phyloP scores from a whole-genome alignment of 2,113 vertebrate species.

The Hucho hucho region DNA sequence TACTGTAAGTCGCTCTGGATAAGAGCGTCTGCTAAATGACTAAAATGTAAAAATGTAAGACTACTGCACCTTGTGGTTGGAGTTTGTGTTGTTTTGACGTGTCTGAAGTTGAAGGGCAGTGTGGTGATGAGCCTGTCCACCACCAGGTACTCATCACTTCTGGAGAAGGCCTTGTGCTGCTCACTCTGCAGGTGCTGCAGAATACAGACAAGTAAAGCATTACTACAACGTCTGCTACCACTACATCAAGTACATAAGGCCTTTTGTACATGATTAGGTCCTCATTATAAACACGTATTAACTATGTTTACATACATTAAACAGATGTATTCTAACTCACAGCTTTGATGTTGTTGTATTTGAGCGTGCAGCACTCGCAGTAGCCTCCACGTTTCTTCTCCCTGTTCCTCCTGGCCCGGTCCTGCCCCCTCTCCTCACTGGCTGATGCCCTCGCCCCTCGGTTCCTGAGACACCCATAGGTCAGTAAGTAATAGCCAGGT shows the following conservation, averaged over 20 bases:
- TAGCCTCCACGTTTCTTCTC: slow-evolving; percentile 88
- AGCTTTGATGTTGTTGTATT: slow-evolving; percentile 83
- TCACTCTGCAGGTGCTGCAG: slow-evolving; percentile 87
- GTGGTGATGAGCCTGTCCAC: slow-evolving; percentile 86
- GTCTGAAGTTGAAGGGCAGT: slow-evolving; percentile 78
- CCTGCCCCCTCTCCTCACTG: slow-evolving; percentile 69
- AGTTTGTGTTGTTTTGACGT: slow-evolving; percentile 63
- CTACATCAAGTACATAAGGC: not conserved
- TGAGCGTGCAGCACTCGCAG: slow-evolving; percentile 91
- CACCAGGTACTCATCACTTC: slow-evolving; percentile 80
- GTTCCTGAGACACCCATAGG: slow-evolving; percentile 51
- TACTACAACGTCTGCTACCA: not conserved
- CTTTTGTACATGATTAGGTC: not conserved
- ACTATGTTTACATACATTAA: not conserved
- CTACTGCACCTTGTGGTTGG: slow-evolving; percentile 75
- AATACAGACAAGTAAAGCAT: slow-evolving; percentile 3
- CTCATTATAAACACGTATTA: no score
- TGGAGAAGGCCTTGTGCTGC: slow-evolving; percentile 83
- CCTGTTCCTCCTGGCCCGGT: slow-evolving; percentile 65
- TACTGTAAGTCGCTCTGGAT: no score
- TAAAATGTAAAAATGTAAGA: slow-evolving; percentile 15
- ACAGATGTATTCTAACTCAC: slow-evolving; percentile 68
- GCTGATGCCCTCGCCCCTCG: slow-evolving; percentile 52
- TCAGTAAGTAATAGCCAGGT: not conserved
- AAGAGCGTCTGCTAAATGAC: no score